These are phyloP conservation scores for Ctenomys sociabilis DNA, from an alignment of 2,113 vertebrate species.

Conservation along the genomic window DNA sequence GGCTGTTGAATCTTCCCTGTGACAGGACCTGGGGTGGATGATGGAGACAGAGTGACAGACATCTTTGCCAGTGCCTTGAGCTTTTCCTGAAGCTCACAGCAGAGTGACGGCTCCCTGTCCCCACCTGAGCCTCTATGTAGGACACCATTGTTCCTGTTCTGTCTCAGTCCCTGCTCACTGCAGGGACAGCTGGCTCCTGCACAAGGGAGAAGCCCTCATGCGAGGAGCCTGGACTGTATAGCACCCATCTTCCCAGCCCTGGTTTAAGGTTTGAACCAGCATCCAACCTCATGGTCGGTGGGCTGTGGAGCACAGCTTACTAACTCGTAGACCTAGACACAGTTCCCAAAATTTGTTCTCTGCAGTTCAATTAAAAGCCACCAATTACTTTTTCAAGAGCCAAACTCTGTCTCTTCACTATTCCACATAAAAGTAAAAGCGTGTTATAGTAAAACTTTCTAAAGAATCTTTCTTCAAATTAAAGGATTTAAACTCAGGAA, in stretches of 20 bases:
- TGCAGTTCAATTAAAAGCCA: not conserved
- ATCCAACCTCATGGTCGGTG: not conserved
- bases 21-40: no score
- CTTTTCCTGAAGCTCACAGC: no score
- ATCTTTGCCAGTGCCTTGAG: no score
- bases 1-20: no score
- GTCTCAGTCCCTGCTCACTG: not conserved
- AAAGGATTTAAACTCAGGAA: not conserved
- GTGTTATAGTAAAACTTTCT: not conserved
- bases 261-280: not conserved
- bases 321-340: not conserved
- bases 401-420: not conserved
- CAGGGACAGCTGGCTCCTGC: no score
- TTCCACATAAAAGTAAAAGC: not conserved
- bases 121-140: not conserved
- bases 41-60: not conserved
- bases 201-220: not conserved
- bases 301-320: no score
- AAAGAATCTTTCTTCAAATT: not conserved
- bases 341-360: not conserved
- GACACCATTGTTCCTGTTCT: not conserved
- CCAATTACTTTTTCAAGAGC: not conserved
- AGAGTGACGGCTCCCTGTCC: accelerated
- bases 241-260: not conserved
- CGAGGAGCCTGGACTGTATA: not conserved